These are phyloP conservation scores for Microctonus hyperodae DNA, from an alignment of 2,888 invertebrate genomes.

Conservation along the genomic window DNA sequence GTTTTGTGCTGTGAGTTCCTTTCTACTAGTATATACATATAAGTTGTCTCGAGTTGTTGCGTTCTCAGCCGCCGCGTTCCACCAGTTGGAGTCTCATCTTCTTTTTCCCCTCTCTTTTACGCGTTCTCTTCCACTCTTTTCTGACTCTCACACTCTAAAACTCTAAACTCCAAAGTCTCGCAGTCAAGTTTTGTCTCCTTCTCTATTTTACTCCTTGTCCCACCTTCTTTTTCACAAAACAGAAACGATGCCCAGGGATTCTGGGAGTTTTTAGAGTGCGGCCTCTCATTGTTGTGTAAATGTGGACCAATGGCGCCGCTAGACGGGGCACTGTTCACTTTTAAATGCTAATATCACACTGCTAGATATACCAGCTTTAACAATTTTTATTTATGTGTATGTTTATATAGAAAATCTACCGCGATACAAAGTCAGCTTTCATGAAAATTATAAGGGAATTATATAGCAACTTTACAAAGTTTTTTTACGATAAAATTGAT, in stretches of 20 bases:
- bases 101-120: conserved; percentile 24
- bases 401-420: neutral
- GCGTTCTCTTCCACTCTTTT: conserved; percentile 14
- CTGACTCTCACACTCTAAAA: conserved; percentile 20
- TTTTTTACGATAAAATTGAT: conserved; percentile 8
- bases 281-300: conserved; percentile 62
- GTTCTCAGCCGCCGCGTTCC: conserved; percentile 18
- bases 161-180: conserved; percentile 11
- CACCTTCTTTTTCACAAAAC: conserved; percentile 34
- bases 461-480: neutral
- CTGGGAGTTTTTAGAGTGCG: conserved; percentile 60
- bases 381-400: conserved; percentile 47
- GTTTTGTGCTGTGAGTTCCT: conserved; percentile 35
- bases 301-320: conserved; percentile 61
- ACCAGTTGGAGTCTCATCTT: conserved; percentile 27
- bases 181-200: conserved; percentile 24
- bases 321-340: conserved; percentile 55
- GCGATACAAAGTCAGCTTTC: neutral
- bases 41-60: conserved; percentile 15
- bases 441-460: conserved; percentile 23
- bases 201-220: conserved; percentile 30
- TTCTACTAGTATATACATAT: conserved; percentile 15
- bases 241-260: conserved; percentile 53
- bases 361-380: conserved; percentile 54
- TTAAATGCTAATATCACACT: conserved; percentile 60